Base-by-base conservation (phyloP, 2,888 invertebrate genomes). In the Epirrhoe tristata region DNA sequence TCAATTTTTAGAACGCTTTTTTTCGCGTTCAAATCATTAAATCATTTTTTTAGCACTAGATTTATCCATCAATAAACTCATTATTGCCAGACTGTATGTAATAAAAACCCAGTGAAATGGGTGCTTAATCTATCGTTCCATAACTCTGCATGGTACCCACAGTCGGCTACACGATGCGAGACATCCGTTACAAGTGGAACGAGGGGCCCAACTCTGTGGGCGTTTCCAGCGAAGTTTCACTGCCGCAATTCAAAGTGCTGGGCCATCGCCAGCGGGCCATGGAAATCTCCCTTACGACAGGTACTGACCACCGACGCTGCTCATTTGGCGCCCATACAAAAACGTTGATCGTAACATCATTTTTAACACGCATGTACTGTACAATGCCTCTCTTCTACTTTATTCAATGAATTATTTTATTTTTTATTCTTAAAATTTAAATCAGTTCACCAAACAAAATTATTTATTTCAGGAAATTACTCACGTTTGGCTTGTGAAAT, bases 81-180 rank as follows among this genome's bases (percentile, higher is more conserved):
- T 73, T 74, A 74, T 73, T 59, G 66, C 67, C 64, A 48, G 50
- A 24, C 67, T 58, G 51, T 61, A 46, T 68, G 53, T 68, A 61
- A 53, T 63, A 75, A 92, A 93, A 91, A 83, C 93, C 93, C 93
- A 93, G 85, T 91, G 88, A 82, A 83, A 93, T 93, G 93, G 93
- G 93, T 85, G 91, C 88, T 90, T 91, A 84, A 86, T 90, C 88
- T 88, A 91, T 88, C 87, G 85, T 87, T 90, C 79, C 89, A 87
- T 91, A 89, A 91, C 79, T 92, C 88, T 91, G 91, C 90, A 90
- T 89, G 91, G 87, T 87, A 93, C 96, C 67, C 56, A 67, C 67
- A 98, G 98, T 98, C 96, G 98, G 98, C 95, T 98, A 98, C 96
- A 98, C 98, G 94, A 98, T 98, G 98, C 96, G 97, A 95, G 98